These are phyloP conservation scores for Epirrita christyi DNA, from an alignment of 2,888 invertebrate genomes.

Conservation along the genomic window DNA sequence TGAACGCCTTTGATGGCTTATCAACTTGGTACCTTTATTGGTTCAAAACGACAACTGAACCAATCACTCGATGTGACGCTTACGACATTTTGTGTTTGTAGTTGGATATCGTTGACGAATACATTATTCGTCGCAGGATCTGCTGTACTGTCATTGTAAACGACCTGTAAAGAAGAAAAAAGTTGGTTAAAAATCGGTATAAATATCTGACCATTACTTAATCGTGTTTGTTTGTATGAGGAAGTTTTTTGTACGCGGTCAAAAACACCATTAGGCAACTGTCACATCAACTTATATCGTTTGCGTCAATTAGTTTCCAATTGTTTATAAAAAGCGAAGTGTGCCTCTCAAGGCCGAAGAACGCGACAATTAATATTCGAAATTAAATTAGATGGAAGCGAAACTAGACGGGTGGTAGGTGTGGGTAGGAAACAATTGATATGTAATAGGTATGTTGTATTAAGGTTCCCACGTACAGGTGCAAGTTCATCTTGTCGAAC, in stretches of 20 bases:
- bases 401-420: constrained; percentile 6
- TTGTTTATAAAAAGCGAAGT: constrained; percentile 38
- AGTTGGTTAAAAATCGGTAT: constrained; percentile 22
- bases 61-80: constrained; percentile 42
- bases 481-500: no score
- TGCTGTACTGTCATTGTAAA: constrained; percentile 73
- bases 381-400: constrained; percentile 17
- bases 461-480: no score
- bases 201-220: constrained; percentile 27
- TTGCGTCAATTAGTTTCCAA: constrained; percentile 40
- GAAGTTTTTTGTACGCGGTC: constrained; percentile 33
- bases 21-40: constrained; percentile 41
- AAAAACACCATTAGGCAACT: constrained; percentile 43
- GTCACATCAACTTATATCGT: constrained; percentile 46
- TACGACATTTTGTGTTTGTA: constrained; percentile 73
- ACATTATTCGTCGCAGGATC: constrained; percentile 61
- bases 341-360: constrained; percentile 38
- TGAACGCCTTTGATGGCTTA: constrained; percentile 38
- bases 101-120: constrained; percentile 70
- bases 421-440: constrained; percentile 1
- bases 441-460: no score
- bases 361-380: constrained; percentile 23
- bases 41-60: constrained; percentile 35
- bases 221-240: constrained; percentile 19
- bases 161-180: constrained; percentile 70